Evolutionary conservation across 2,797 vertebrate genomes (phyloP).

Genomic region (Emys orbicularis): DNA sequence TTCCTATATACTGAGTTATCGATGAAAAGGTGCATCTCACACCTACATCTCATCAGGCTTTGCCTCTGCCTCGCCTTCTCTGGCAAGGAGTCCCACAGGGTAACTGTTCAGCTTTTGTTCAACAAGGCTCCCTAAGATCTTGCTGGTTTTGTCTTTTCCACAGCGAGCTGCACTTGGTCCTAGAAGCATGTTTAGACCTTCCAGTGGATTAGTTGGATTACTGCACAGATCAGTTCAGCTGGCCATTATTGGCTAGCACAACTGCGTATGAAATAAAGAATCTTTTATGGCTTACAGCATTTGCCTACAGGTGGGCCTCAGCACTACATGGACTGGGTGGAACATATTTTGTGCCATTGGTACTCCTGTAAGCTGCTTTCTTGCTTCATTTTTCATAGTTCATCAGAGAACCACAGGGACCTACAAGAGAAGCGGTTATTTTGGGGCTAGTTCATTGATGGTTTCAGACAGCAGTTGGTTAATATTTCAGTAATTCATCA

Average conservation of each 20-base stretch:
- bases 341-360: background rate
- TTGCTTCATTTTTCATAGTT: background rate
- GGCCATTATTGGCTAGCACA: background rate
- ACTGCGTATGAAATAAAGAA: background rate
- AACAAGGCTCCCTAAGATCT: background rate
- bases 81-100: background rate
- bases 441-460: background rate
- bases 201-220: background rate
- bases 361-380: background rate
- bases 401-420: background rate
- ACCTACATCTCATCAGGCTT: background rate
- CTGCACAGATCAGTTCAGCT: background rate
- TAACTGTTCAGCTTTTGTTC: background rate
- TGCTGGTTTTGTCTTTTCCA: background rate
- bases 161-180: background rate
- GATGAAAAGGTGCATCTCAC: background rate
- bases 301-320: background rate
- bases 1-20: background rate
- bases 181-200: background rate
- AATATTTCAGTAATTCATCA: background rate
- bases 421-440: background rate
- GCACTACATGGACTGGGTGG: background rate
- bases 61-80: background rate
- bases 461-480: background rate
- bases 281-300: background rate